Base-by-base conservation (phyloP, 2,888 invertebrate species). In the Drosophila maculinotata region DNA sequence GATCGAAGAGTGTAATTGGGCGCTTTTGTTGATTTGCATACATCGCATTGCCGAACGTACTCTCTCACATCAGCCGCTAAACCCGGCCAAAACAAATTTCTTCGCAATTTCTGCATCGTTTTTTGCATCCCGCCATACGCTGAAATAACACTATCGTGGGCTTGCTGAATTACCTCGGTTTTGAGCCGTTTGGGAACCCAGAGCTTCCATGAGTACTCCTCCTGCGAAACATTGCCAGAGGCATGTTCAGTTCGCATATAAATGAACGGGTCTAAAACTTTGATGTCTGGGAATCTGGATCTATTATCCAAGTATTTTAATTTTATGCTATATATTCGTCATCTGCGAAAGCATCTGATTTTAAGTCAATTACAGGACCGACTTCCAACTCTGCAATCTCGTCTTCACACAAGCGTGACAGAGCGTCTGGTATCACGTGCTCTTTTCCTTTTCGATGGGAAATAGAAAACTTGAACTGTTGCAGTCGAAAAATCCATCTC, bases 31-130 rank as follows among this genome's bases (percentile, higher is more conserved):
- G 15, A 28, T 4, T 62, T 49, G 25, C 38, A 54, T n/a, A 25
- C 10, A 1, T 45, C 42, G 15, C 63, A 47, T 9, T 41, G 25
- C 2, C 26, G 8, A 7, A 41, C 14, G 14, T 26, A 39, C 7
- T 14, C 25, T 7, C 25, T 3, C 3, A 45, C 33, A 39, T 52
- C 52, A n/a, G 38, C 47, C 3, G 44, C 52, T 6, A 64, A 33
- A 1, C 47, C 66, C 9, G 63, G 52, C 51, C 56, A 67, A 26
- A 56, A 57, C 8, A 63, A 15, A 31, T 52, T 20, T 14, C 48
- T 8, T n/a, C 54, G 31, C 1, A 54, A 2, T 28, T 31, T 44
- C 6, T 49, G 33, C 4, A 60, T 44, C 3, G 56, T 49, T 30
- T 66, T 66, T 8, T 53, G 49, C 51, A 51, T 51, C 1, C 54